A percentile compares a stretch with the other conserved stretches of the same genome.
Evolutionary conservation across 2,113 vertebrate species (phyloP).

Genomic region (Alethe castanea): DNA sequence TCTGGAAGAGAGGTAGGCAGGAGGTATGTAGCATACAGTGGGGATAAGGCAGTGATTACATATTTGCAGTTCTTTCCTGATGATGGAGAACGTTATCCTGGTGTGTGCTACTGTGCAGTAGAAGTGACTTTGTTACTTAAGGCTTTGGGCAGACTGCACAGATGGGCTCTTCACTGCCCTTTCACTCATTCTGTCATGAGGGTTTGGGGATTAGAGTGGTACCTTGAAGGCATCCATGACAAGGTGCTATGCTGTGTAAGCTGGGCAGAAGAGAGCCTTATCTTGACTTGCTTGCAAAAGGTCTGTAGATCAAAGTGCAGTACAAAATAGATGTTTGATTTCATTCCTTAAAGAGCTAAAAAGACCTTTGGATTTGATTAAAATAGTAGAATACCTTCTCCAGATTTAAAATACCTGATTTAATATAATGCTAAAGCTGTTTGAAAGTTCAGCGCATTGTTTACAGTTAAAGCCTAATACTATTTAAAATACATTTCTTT

Average conservation of each 20-base stretch:
- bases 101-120: not conserved
- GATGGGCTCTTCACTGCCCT: not conserved
- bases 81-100: not conserved
- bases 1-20: conserved; percentile 36
- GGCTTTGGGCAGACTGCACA: not conserved
- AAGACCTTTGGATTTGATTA: conserved; percentile 1
- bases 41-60: conserved; percentile 30
- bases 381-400: not conserved
- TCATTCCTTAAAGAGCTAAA: not conserved
- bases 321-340: not conserved
- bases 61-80: conserved; percentile 48
- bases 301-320: not conserved
- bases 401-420: not conserved
- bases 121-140: not conserved
- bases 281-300: not conserved
- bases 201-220: not conserved
- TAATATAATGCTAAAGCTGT: not conserved
- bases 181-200: not conserved
- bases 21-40: not conserved
- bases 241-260: not conserved
- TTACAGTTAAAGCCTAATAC: not conserved
- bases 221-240: not conserved
- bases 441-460: not conserved
- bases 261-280: not conserved
- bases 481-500: not conserved